A percentile compares a stretch with the other conserved stretches of the same genome.
Evolutionary conservation across 2,113 vertebrate genomes (phyloP).

Genomic region (Nyctereutes procyonoides): DNA sequence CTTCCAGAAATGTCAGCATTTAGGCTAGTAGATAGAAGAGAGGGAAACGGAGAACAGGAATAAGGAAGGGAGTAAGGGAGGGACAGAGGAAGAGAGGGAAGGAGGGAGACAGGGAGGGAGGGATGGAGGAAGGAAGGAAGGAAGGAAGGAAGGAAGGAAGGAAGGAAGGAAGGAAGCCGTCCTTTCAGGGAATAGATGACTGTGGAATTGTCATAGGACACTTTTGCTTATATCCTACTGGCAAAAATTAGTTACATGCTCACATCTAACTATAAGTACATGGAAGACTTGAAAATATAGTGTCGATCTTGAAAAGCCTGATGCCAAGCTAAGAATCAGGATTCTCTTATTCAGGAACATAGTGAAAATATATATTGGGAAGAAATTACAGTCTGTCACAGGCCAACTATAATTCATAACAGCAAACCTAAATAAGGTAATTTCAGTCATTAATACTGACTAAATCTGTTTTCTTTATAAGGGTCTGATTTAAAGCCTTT

Average conservation of each 20-base stretch:
- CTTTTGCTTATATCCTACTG: background rate
- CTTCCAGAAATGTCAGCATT: background rate
- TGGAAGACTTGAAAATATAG: background rate
- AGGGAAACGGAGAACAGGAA: background rate
- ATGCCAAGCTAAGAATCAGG: background rate
- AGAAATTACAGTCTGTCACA: background rate
- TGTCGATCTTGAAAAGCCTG: background rate
- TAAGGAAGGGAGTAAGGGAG: too few species aligned
- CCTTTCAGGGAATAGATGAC: background rate
- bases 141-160: background rate
- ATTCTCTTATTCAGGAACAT: background rate
- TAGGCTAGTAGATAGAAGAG: background rate
- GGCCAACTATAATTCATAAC: background rate
- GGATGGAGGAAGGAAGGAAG: background rate
- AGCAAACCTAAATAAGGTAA: background rate
- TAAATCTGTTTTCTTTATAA: background rate
- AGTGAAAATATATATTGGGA: background rate
- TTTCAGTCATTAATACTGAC: background rate
- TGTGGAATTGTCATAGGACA: background rate
- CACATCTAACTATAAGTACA: background rate
- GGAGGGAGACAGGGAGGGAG: background rate
- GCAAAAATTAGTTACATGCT: background rate
- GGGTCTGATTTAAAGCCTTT: background rate
- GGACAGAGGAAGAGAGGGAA: background rate
- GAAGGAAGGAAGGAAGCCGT: background rate